Evolutionary conservation across 2,888 invertebrate genomes (phyloP).

Genomic region (Tuta absoluta): DNA sequence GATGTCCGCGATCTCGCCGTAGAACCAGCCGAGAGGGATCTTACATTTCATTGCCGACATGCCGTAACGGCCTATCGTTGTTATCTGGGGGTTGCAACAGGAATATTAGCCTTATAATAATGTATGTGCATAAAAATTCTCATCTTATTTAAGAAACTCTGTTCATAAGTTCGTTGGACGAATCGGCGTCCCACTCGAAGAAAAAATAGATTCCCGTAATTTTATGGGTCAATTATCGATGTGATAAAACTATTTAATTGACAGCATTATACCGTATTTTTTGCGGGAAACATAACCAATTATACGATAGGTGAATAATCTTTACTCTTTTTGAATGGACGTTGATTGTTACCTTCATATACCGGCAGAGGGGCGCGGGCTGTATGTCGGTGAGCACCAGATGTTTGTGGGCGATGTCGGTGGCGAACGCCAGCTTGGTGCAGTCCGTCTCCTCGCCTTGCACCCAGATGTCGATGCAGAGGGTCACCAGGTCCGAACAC

Average conservation of each 20-base stretch:
- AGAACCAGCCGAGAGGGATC: slow-evolving; percentile 96
- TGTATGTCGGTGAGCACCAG: slow-evolving; percentile 93
- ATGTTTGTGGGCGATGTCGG: slow-evolving; percentile 93
- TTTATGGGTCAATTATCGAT: no score
- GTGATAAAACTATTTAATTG: no score
- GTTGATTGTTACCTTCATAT: slow-evolving; percentile 85
- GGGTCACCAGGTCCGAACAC: neutral
- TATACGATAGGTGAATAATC: no score
- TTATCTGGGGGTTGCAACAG: slow-evolving; percentile 84
- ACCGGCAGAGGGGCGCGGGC: slow-evolving; percentile 94
- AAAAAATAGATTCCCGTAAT: no score
- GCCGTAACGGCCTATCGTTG: slow-evolving; percentile 94
- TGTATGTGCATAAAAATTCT: no score
- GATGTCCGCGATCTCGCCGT: slow-evolving; percentile 92
- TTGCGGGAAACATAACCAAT: no score
- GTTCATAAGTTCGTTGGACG: no score
- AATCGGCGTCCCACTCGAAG: no score
- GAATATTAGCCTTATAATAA: no score
- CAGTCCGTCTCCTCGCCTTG: slow-evolving; percentile 92
- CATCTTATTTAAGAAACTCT: no score
- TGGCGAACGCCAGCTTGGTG: slow-evolving; percentile 90
- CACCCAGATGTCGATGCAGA: slow-evolving; percentile 86
- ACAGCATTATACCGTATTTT: no score
- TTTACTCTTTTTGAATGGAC: no score
- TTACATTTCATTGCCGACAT: slow-evolving; percentile 94